Base-by-base conservation (phyloP, 2,888 invertebrate species). In the Acrobasis repandana region DNA sequence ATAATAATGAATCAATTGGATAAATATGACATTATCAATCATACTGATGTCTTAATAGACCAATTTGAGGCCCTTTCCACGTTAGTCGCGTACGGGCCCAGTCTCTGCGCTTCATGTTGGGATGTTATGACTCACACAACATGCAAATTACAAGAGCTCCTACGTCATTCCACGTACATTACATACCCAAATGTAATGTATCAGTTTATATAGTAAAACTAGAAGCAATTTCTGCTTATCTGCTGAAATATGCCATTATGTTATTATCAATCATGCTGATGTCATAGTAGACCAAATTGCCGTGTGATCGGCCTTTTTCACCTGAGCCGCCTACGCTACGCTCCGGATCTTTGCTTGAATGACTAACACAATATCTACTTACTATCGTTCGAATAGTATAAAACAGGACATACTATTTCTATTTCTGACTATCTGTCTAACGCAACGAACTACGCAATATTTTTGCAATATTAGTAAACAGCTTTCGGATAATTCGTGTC, bases 51-150 rank as follows among this genome's bases (percentile, higher is more conserved):
- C 69, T 78, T 75, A 81, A 81, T 79, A 82, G 76, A 72, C 70
- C 72, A 76, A 82, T 83, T 83, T 80, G 78, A 75, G 74, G 70
- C 71, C 73, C 74, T 74, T 75, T 80, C 80, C 83, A 86, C 83
- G 83, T 80, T 80, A 73, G 65, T 70, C 81, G 74, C 84, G 84
- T 80, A 86, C 84, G 72, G 74, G 67, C 20, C 34, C 47, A 34
- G 34, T 46, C 14, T 28, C 4, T 20, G 20, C 20, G 20, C 20
- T 20, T 20, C 20, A 20, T 20, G 16, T 52, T 60, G 33, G 47
- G 52, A 60, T 47, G 60, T 54, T n/a, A 60, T 59, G 59, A 59
- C 28, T 60, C 60, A 54, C 16, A 52, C 52, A 46, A 28, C 15
- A 43, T 43, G 58, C 49, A 58, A 51, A 58, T 58, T 18, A 59